These are phyloP conservation scores for Gouania willdenowi DNA, from an alignment of 2,797 vertebrate genomes.

Conservation along the genomic window DNA sequence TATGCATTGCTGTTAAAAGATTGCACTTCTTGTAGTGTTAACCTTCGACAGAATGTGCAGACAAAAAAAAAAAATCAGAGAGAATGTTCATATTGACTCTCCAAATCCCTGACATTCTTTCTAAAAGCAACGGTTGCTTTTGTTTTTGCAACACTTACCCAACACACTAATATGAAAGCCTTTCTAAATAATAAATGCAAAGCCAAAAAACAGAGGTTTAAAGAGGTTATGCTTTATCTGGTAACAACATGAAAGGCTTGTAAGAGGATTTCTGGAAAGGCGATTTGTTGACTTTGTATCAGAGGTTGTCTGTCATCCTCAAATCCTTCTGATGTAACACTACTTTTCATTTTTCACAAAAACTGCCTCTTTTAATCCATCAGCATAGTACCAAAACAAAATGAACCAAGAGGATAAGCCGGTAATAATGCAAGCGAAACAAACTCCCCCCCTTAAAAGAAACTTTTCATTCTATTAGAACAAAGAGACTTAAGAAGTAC, in stretches of 20 bases:
- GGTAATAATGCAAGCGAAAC: no score
- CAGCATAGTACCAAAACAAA: slow-evolving; percentile 6
- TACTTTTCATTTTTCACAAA: slow-evolving; percentile 46
- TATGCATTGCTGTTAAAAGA: no score
- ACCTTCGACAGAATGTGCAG: no score
- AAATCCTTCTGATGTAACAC: slow-evolving; percentile 63
- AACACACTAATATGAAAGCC: slow-evolving; percentile 1
- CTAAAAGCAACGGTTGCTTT: no score
- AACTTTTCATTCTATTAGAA: no score
- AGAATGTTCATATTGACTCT: no score
- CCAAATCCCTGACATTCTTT: no score
- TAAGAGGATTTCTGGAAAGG: slow-evolving; percentile 59
- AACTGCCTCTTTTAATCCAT: slow-evolving; percentile 23
- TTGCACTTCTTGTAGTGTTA: no score
- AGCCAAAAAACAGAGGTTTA: slow-evolving; percentile 4
- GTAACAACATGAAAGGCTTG: slow-evolving; percentile 10
- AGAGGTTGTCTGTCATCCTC: slow-evolving; percentile 44
- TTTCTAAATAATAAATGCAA: slow-evolving; percentile 2
- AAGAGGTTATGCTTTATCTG: slow-evolving; percentile 6
- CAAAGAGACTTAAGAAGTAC: no score
- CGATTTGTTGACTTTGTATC: slow-evolving; percentile 54
- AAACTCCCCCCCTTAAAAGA: no score
- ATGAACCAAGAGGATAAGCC: background rate
- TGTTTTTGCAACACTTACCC: no score
- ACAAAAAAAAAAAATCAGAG: no score